Base-by-base conservation (phyloP, 2,888 invertebrate species). In the Dilophus febrilis region DNA sequence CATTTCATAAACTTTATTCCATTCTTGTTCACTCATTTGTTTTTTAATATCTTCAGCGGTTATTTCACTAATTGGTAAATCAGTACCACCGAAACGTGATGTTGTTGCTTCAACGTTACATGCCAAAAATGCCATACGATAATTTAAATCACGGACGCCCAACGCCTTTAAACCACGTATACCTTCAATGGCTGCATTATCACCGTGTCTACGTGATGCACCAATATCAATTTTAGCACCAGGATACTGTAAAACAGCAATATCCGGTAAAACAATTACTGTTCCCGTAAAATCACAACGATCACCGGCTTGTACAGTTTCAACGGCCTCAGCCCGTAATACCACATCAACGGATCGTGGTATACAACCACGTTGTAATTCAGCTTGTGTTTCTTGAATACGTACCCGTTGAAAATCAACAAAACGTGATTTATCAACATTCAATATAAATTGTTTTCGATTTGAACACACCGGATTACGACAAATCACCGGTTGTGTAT, bases 371-470 rank as follows among this genome's bases (percentile, higher is more conserved):
- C 95, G 66, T 0, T 98, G 98, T 27, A 98, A 64, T 59, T 98
- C 98, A 0, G 90, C 79, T 61, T 99, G 98, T 0, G 91, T 91
- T 65, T 98, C 98, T 60, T 98, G 98, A 47, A 99, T 84, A 40
- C 95, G 72, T 3, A 92, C 81, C 67, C 97, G 98, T 66, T 98
- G 98, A 59, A 98, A 99, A 64, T 98, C 98, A 2, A 97, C 83
- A 64, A 99, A 99, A 17, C 77, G 65, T 0, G 94, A 94, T 57
- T 90, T 90, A 61, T 92, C 88, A 7, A 91, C 77, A 53, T 97
- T 88, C 45, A 98, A 63, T 69, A 81, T 73, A 58, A 98, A 98
- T 26, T 87, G 71, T 1, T 82, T 70, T 12, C 95, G 72, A 59
- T 98, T 98, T 40, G 77, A 80, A 58, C 98, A 99, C 2, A 91